Percentiles rank a stretch among this genome's conserved stretches.
These are phyloP conservation scores for Phoxinus phoxinus DNA, from an alignment of 2,113 vertebrate species.

Conservation along the genomic window DNA sequence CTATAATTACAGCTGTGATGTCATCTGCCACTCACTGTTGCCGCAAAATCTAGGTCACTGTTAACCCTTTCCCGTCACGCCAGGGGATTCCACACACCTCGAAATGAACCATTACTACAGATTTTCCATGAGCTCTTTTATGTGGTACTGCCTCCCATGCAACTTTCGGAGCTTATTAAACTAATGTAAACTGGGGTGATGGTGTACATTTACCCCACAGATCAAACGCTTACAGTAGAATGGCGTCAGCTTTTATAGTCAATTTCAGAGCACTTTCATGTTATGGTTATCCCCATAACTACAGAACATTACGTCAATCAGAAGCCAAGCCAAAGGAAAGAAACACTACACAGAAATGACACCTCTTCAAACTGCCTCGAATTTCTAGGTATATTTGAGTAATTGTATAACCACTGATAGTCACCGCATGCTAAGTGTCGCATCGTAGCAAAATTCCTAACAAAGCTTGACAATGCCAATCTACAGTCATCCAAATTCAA, in stretches of 20 bases:
- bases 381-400: background rate
- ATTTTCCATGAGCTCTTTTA: conserved; percentile 47
- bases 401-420: background rate
- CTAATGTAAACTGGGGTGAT: background rate
- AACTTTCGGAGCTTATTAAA: background rate
- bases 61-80: conserved; percentile 70
- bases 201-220: background rate
- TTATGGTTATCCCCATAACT: conserved; percentile 1
- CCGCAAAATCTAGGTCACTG: conserved; percentile 77
- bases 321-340: conserved; percentile 6
- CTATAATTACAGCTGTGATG: conserved; percentile 77
- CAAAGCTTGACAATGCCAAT: background rate
- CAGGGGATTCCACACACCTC: conserved; percentile 65
- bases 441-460: background rate
- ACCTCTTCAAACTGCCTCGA: background rate
- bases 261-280: background rate
- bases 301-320: background rate
- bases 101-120: conserved; percentile 40
- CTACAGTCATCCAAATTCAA: background rate
- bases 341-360: conserved; percentile 7
- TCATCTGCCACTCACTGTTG: conserved; percentile 76
- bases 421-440: background rate
- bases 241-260: background rate
- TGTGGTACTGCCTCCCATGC: conserved; percentile 20
- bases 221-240: conserved; percentile 15